Evolutionary conservation across 2,888 invertebrate species (phyloP).

Genomic region (Diaprepes abbreviatus): DNA sequence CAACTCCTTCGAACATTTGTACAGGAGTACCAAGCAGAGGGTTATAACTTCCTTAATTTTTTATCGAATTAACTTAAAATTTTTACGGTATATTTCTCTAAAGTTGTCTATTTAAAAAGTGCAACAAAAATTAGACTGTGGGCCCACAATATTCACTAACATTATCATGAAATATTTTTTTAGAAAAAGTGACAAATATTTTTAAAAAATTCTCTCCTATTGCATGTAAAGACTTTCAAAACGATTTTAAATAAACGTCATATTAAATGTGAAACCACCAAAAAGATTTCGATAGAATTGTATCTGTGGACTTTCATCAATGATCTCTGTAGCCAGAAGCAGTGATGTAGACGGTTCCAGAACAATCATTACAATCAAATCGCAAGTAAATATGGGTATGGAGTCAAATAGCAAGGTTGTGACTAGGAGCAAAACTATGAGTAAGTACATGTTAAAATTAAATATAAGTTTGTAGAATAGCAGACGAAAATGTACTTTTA

Average conservation of each 20-base stretch:
- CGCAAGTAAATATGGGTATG: conserved; percentile 57
- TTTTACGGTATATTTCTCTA: too few species aligned
- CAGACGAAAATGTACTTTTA: too few species aligned
- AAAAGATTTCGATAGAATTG: not conserved
- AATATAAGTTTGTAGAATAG: too few species aligned
- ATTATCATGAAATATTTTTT: too few species aligned
- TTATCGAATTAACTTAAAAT: too few species aligned
- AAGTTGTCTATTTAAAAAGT: too few species aligned
- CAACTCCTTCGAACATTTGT: too few species aligned
- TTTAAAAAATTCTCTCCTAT: too few species aligned
- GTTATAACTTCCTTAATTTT: too few species aligned
- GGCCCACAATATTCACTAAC: too few species aligned
- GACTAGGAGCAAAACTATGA: conserved; percentile 56
- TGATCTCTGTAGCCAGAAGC: conserved; percentile 60
- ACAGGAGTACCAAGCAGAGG: too few species aligned
- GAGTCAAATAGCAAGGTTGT: conserved; percentile 55
- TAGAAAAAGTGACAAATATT: not conserved
- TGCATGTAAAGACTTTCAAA: not conserved
- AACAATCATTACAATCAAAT: conserved; percentile 53
- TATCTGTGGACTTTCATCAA: conserved; percentile 44
- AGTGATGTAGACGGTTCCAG: conserved; percentile 52
- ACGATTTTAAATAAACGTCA: not conserved
- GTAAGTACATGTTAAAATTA: conserved; percentile 54
- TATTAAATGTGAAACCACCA: not conserved
- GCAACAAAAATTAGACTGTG: too few species aligned